Conservation (phyloP, 2,113 vertebrate genomes). For the Hippoglossus stenolepis region DNA sequence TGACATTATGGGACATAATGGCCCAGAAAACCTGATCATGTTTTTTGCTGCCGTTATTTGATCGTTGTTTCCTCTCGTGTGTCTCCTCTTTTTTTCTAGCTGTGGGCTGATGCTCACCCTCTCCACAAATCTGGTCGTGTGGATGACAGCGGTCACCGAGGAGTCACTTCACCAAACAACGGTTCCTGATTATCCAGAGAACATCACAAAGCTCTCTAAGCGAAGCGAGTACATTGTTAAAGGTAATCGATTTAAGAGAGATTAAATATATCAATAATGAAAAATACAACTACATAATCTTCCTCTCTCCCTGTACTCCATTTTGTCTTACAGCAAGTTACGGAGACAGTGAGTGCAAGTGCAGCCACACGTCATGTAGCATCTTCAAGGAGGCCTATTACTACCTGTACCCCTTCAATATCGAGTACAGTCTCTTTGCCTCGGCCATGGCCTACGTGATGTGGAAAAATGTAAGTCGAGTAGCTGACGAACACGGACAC, state of each 20-base stretch:
- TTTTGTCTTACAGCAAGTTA: slow-evolving; percentile 63
- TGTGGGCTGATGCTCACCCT: slow-evolving; percentile 94
- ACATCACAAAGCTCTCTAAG: slow-evolving; percentile 8
- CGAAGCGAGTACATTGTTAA: slow-evolving; percentile 33
- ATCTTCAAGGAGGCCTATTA: slow-evolving; percentile 89
- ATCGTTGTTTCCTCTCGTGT: neutral
- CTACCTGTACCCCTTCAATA: slow-evolving; percentile 96
- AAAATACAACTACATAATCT: neutral
- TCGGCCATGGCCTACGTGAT: slow-evolving; percentile 94
- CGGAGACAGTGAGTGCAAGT: slow-evolving; percentile 79
- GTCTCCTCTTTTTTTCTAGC: slow-evolving; percentile 66
- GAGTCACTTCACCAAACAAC: slow-evolving; percentile 92
- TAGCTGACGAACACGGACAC: slow-evolving; percentile 79
- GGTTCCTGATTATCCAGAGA: slow-evolving; percentile 10
- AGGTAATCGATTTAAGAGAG: slow-evolving; percentile 36
- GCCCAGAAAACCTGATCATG: neutral
- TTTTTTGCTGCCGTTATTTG: neutral
- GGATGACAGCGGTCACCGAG: slow-evolving; percentile 93
- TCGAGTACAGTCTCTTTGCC: slow-evolving; percentile 96
- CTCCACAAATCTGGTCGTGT: slow-evolving; percentile 91
- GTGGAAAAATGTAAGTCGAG: slow-evolving; percentile 95
- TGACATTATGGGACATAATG: too few relatives aligned
- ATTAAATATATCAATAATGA: neutral
- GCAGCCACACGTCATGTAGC: slow-evolving; percentile 84
- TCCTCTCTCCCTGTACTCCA: neutral